These are phyloP conservation scores for Theocolax elegans DNA, from an alignment of 1,140 invertebrate species.

Conservation along the genomic window DNA sequence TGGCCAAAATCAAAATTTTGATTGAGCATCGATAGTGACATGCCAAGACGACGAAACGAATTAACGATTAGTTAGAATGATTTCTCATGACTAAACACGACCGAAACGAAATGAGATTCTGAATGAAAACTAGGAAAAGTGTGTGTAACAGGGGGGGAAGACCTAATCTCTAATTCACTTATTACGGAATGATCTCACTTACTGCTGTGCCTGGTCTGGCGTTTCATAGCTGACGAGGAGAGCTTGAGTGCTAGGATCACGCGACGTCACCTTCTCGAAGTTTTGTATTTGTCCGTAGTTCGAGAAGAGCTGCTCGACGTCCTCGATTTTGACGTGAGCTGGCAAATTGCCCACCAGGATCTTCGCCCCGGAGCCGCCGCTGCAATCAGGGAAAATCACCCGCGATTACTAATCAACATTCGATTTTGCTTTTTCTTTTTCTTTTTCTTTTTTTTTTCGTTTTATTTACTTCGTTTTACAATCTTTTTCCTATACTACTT, in stretches of 20 bases:
- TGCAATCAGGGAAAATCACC: slow-evolving; percentile 47
- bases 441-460: not conserved
- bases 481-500: no score
- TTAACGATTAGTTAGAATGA: not conserved
- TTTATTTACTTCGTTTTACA: no score
- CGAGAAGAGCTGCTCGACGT: slow-evolving; percentile 84
- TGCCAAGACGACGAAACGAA: not conserved
- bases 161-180: not conserved
- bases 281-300: slow-evolving; percentile 84
- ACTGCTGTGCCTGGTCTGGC: slow-evolving; percentile 89
- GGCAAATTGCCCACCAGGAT: slow-evolving; percentile 89
- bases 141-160: not conserved
- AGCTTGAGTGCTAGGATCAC: slow-evolving; percentile 81
- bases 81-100: no score
- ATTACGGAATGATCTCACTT: slow-evolving; percentile 66
- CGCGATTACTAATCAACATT: slow-evolving; percentile 15
- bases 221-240: slow-evolving; percentile 89
- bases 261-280: slow-evolving; percentile 84
- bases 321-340: slow-evolving; percentile 81
- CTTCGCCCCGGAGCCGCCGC: slow-evolving; percentile 79
- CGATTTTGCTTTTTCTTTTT: not conserved
- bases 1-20: not conserved
- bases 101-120: not conserved
- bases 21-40: not conserved
- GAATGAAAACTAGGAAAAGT: not conserved